phyloP scores from a whole-genome alignment of 2,797 vertebrate genomes.

The Labroides dimidiatus region DNA sequence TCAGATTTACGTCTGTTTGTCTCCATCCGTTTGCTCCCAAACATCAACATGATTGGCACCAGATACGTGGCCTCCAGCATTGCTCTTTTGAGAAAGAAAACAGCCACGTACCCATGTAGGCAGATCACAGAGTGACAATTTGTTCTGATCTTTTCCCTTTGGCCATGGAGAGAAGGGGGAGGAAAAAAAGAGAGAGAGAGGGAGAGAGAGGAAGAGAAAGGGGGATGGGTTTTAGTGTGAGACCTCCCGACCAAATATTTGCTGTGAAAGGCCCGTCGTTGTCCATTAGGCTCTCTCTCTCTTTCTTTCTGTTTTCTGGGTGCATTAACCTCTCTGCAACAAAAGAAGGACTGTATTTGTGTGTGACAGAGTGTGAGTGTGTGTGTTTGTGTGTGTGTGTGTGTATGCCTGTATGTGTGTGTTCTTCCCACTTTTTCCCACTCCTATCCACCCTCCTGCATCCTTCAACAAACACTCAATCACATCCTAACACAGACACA shows the following conservation, averaged over 20 bases:
- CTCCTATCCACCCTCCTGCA: conserved; percentile 20
- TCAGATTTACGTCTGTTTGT: background rate
- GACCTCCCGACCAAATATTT: conserved; percentile 71
- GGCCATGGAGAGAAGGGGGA: conserved; percentile 23
- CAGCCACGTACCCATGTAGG: conserved; percentile 22
- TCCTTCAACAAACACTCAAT: conserved; percentile 29
- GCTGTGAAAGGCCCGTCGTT: conserved; percentile 65
- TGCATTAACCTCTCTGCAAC: conserved; percentile 75
- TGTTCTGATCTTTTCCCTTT: conserved; percentile 60
- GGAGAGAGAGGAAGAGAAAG: conserved; percentile 12
- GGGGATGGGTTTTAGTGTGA: conserved; percentile 50
- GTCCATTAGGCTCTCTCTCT: conserved; percentile 66
- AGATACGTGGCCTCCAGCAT: conserved; percentile 15
- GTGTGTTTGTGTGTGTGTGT: conserved; percentile 19
- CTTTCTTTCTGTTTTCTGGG: conserved; percentile 51
- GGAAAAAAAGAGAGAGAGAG: background rate
- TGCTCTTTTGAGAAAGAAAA: conserved; percentile 36
- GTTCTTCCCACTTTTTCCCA: conserved; percentile 19
- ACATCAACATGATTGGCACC: conserved; percentile 2
- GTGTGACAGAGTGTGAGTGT: conserved; percentile 2
- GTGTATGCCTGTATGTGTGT: conserved; percentile 11
- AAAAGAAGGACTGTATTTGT: conserved; percentile 63
- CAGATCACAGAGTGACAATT: conserved; percentile 65
- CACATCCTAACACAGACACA: conserved; percentile 11
- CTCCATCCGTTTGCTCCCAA: conserved; percentile 1